A percentile compares a stretch with the other conserved stretches of the same genome.
Evolutionary conservation across 2,888 invertebrate genomes (phyloP).

Genomic region (Orgyia antiqua): DNA sequence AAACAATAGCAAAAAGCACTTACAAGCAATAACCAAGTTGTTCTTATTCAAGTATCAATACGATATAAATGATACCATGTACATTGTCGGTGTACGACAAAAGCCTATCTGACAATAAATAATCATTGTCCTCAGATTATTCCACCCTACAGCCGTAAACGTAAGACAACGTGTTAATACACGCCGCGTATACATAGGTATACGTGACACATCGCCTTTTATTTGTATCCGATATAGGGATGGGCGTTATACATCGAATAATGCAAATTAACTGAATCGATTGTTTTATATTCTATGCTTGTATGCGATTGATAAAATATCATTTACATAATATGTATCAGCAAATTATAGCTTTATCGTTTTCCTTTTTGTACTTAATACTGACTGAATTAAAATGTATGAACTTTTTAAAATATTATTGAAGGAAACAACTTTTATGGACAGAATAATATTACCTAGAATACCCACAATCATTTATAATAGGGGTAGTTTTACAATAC

Average conservation of each 20-base stretch:
- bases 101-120: conserved; percentile 50
- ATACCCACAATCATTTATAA: too few relatives aligned
- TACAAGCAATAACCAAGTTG: conserved; percentile 23
- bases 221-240: conserved; percentile 24
- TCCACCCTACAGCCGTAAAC: conserved; percentile 56
- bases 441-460: too few relatives aligned
- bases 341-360: too few relatives aligned
- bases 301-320: too few relatives aligned
- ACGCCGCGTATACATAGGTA: conserved; percentile 26
- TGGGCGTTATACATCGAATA: conserved; percentile 24
- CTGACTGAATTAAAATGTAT: too few relatives aligned
- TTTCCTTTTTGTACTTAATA: too few relatives aligned
- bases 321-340: too few relatives aligned
- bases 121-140: conserved; percentile 58
- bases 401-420: too few relatives aligned
- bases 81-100: conserved; percentile 50
- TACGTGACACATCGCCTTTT: conserved; percentile 37
- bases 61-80: conserved; percentile 43
- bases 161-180: conserved; percentile 60
- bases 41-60: conserved; percentile 38
- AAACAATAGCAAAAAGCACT: conserved; percentile 12
- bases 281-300: too few relatives aligned
- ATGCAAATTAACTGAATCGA: conserved; percentile 21
- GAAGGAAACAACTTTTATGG: too few relatives aligned
- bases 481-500: too few relatives aligned